These are phyloP conservation scores for Drosophila fuyamai DNA, from an alignment of 1,140 invertebrate species.

Conservation along the genomic window DNA sequence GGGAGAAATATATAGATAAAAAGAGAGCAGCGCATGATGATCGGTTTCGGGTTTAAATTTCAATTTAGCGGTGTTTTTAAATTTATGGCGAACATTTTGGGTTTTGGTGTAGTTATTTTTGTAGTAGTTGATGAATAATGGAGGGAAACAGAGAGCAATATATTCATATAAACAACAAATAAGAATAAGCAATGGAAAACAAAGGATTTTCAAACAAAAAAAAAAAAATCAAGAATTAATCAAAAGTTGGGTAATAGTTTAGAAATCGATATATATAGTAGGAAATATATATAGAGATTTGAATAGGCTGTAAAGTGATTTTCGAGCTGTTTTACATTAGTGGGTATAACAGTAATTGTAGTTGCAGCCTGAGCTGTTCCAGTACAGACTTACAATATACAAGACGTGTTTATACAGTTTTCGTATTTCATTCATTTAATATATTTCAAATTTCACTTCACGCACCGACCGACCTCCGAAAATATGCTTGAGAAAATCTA, in stretches of 20 bases:
- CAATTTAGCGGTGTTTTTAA: constrained; percentile 14
- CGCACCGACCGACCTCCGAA: constrained; percentile 82
- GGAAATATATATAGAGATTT: constrained; percentile 15
- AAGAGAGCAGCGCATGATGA: constrained; percentile 47
- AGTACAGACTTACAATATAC: constrained; percentile 32
- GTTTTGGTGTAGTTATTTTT: constrained; percentile 38
- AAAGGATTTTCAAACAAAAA: constrained; percentile 33
- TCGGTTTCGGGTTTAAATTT: constrained; percentile 49
- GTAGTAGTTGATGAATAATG: constrained; percentile 45
- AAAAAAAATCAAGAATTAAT: constrained; percentile 16
- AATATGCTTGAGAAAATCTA: constrained; percentile 85
- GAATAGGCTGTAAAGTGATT: constrained; percentile 31
- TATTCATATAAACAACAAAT: constrained; percentile 53
- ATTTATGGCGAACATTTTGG: constrained; percentile 27
- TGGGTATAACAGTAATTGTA: constrained; percentile 32
- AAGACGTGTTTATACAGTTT: constrained; percentile 31
- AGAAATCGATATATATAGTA: constrained; percentile 30
- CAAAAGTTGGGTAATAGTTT: constrained; percentile 19
- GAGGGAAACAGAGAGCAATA: constrained; percentile 59
- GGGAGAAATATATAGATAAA: constrained; percentile 42
- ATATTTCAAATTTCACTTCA: constrained; percentile 43
- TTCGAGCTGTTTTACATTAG: constrained; percentile 46
- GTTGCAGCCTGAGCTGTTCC: constrained; percentile 15
- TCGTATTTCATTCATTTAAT: constrained; percentile 4
- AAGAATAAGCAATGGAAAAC: constrained; percentile 31